Evolutionary conservation across 2,113 vertebrate genomes (phyloP), one percentile per base, ranked within the genome.

Genomic region (Cinclus cinclus): DNA sequence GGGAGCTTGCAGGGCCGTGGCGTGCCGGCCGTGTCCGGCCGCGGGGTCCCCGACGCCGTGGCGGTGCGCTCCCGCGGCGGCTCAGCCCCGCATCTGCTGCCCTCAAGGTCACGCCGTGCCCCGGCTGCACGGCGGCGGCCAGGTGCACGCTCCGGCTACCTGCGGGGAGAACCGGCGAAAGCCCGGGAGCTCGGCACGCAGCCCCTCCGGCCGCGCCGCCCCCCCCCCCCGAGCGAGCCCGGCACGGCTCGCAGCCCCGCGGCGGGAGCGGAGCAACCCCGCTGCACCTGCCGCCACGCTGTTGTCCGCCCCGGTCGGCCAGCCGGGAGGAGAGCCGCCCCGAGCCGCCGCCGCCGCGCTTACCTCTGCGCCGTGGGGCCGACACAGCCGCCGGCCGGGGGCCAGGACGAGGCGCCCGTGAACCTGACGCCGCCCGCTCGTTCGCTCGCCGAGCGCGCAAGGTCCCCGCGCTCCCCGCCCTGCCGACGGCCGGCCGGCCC

Each of bases 71-170:
- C 77, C 56, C 25, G 52, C 15, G 31, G 75, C 42, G 49, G 31
- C 71, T 70, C 62, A 94, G 85, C 84, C 50, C 81, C 52, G 37
- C 74, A 94, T 68, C 82, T 35, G 47, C 83, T 96, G 96, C 96
- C 96, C 97, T 98, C 97, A 98, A 98, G 97, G 97, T 98, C 97
- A 98, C 95, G 76, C 94, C 31, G 49, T 65, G 78, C 93, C 81
- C 78, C 30, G 46, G 37, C 53, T 24, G 37, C 35, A 56, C 41
- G 35, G 78, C 15, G 52, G 60, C 47, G 64, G 83, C 85, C 91
- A 95, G 84, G 93, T 92, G 67, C n/a, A n/a, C 55, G 88, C 68
- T 76, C 39, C 28, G 67, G 63, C 37, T 83, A 89, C 77, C 74
- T 76, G 71, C 71, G 24, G 3, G 58, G 81, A 50, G 60, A 82